Conservation (phyloP, 2,113 vertebrate genomes). For the Prunella himalayana region DNA sequence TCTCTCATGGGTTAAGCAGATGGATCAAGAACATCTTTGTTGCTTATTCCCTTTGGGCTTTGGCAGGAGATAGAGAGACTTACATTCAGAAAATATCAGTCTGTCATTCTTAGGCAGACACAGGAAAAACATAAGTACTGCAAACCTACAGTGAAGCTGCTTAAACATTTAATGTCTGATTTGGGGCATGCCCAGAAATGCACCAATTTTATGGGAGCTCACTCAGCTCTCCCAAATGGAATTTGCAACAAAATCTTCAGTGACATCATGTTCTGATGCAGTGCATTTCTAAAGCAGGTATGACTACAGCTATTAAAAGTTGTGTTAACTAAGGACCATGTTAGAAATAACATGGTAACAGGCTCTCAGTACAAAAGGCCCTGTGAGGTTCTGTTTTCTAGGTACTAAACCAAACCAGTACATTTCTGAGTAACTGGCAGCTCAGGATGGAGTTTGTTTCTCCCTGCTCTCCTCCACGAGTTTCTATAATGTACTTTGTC, state of each 20-base stretch:
- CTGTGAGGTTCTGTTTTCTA: background rate
- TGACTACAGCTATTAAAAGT: background rate
- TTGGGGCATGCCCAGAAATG: background rate
- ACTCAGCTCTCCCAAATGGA: background rate
- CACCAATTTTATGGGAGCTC: background rate
- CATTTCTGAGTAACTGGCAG: background rate
- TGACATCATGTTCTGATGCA: background rate
- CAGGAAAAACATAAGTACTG: background rate
- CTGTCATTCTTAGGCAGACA: background rate
- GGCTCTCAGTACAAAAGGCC: background rate
- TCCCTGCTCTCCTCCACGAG: background rate
- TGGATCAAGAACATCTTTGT: background rate
- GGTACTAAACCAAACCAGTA: background rate
- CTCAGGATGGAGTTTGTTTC: background rate
- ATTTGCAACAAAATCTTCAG: background rate
- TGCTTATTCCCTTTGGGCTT: background rate
- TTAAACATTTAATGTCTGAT: fast-evolving
- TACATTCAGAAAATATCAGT: background rate
- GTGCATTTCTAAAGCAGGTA: background rate
- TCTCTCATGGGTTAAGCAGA: background rate
- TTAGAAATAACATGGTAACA: background rate
- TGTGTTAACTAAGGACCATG: background rate
- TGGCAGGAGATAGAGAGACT: background rate
- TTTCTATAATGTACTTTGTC: background rate
- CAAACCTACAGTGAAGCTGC: background rate